Evolutionary conservation across 2,888 invertebrate genomes (phyloP), one percentile per base, ranked within the genome.

Genomic region (Deladenus siricidicola): DNA sequence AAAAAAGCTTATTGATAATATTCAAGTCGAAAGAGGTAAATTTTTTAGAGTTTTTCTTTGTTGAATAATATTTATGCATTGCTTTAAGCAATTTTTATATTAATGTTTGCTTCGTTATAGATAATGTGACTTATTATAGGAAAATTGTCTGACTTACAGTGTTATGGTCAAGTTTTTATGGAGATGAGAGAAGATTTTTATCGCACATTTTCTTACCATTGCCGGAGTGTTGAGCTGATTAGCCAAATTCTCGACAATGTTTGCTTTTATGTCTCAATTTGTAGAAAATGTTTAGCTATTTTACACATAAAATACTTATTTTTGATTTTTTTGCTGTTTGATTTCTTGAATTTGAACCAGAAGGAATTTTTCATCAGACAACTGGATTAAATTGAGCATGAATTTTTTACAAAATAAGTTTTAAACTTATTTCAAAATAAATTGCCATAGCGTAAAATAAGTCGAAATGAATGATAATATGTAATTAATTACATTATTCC

Each of bases 211-310:
- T 71, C 74, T n/a, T 69, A 67, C 53, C 71, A 75, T 52, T 75
- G 72, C 55, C 58, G 73, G 17, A 70, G 69, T 45, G 71, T 76
- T n/a, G 75, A 75, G 48, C 67, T 72, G 47, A 74, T 75, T 51
- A 66, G 71, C 39, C 61, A 63, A 4, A 61, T 76, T 4, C 50
- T 76, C n/a, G 69, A 67, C 8, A 70, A 69, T 42, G 67, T 70
- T 61, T 10, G 44, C 34, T 19, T 3, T 23, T 42, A 14, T 54
- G 14, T 10, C 17, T 2, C 10, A 39, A 19, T 28, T 54, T 55
- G 3, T 52, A 19, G 17, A 34, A 6, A 34, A 34, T 14, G 6
- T 34, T 10, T 34, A n/a, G n/a, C n/a, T n/a, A 34, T 34, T 6
- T 10, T 34, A 34, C 6, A 34, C 6, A 34, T 34, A 10, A 10